Evolutionary conservation across 2,113 vertebrate genomes (phyloP).

Genomic region (Helogale parvula): DNA sequence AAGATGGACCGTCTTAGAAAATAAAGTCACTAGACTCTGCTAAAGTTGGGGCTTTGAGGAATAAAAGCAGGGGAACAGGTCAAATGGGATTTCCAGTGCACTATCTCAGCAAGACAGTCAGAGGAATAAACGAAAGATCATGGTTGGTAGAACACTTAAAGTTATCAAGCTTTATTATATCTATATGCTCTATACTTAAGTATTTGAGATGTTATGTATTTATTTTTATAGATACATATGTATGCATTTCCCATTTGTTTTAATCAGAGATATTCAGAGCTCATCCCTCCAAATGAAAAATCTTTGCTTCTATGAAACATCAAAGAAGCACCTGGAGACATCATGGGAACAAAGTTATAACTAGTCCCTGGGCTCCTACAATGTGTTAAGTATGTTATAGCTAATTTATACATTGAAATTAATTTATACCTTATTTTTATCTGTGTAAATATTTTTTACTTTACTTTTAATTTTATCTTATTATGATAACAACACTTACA

Average conservation of each 20-base stretch:
- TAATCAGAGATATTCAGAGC: not conserved
- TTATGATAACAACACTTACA: not conserved
- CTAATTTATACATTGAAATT: not conserved
- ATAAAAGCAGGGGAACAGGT: not conserved
- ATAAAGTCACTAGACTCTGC: not conserved
- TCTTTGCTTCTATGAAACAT: not conserved
- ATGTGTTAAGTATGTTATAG: not conserved
- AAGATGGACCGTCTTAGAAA: not conserved
- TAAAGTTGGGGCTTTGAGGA: not conserved
- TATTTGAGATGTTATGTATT: not conserved
- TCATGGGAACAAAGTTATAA: not conserved
- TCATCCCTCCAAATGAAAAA: not conserved
- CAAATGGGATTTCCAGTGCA: not conserved
- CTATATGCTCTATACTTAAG: not conserved
- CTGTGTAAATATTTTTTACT: not conserved
- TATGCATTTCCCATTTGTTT: not conserved
- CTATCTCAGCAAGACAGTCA: not conserved
- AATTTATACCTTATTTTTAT: not conserved
- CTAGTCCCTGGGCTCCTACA: not conserved
- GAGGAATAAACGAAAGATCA: not conserved
- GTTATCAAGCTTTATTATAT: not conserved
- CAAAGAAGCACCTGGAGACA: not conserved
- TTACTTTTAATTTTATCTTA: not conserved
- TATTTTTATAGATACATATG: not conserved
- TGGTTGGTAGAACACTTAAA: not conserved